Evolutionary conservation across 2,888 invertebrate genomes (phyloP), one percentile per base, ranked within the genome.

Genomic region (Lasioglossum vierecki): DNA sequence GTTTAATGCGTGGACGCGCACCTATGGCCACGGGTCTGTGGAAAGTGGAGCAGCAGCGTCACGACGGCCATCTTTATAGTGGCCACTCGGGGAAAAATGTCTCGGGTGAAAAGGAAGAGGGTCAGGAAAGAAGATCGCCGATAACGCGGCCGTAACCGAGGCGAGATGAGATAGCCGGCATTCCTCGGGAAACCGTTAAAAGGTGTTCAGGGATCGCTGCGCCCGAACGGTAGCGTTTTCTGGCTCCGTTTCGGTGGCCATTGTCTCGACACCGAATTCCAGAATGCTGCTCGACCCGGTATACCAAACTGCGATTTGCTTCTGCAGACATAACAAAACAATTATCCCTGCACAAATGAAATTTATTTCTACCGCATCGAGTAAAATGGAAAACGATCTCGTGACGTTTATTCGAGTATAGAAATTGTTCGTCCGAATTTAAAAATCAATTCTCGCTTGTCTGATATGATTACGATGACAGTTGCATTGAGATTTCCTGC

Each of bases 131-230:
- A 81, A 81, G 83, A 83, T 83, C 44, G 73, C 2, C 41, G 83
- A 83, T 83, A 83, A 81, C 83, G 66, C 73, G 66, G 35, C 44
- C 63, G 71, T 41, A 53, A 35, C 79, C 68, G 18, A 35, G n/a
- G 44, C 39, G 39, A 57, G 75, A 78, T 22, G 78, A 84, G 84
- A 78, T 82, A 79, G 26, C 71, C 26, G 18, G 66, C 84, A 78
- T 82, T 81, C 83, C 72, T 74, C 8, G 30, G 73, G 60, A 30
- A 77, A 81, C 73, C 83, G 81, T 83, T 81, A 76, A 83, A 77
- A 83, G 81, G 68, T 68, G 68, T 81, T 39, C 66, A 39, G 39
- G 66, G 73, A 73, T 49, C 53, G 72, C 76, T 46, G 22, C 30
- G 75, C 53, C 44, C 18, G 49, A 18, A 41, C 57, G 71, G 26